phyloP scores from a whole-genome alignment of 2,797 vertebrate genomes.

The Crenuchus spilurus region DNA sequence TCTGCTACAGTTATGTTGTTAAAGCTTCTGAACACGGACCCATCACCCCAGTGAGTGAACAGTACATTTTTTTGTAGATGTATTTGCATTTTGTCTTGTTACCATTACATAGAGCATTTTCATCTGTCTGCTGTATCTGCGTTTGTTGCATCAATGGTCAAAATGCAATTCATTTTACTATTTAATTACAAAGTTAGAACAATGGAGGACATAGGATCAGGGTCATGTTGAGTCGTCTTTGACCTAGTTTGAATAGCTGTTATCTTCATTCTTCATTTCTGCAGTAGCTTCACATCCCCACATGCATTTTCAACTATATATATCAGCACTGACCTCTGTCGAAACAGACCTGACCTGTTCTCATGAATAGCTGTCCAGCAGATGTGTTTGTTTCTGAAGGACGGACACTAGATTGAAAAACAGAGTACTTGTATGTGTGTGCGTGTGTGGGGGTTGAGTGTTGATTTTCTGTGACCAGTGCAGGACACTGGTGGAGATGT shows the following conservation, averaged over 20 bases:
- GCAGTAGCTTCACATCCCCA: no score
- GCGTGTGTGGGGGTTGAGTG: neutral
- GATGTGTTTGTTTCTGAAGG: neutral
- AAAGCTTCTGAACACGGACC: no score
- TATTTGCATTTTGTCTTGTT: no score
- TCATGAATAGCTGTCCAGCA: slow-evolving; percentile 1
- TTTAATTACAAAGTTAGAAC: no score
- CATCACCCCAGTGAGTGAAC: no score
- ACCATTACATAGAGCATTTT: no score
- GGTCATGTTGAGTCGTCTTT: slow-evolving; percentile 15
- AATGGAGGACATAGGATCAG: slow-evolving; percentile 9
- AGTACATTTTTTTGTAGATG: no score
- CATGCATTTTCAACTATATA: slow-evolving; percentile 26
- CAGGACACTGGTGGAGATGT: slow-evolving; percentile 41
- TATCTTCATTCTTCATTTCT: slow-evolving; percentile 11
- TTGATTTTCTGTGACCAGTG: slow-evolving; percentile 12
- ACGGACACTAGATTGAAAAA: neutral
- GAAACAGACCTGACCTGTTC: slow-evolving; percentile 14
- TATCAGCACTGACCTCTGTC: slow-evolving; percentile 25
- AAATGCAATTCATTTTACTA: no score
- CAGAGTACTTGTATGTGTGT: neutral
- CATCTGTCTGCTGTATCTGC: no score
- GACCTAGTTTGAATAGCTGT: slow-evolving; percentile 19
- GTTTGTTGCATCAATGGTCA: no score
- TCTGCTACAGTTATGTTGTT: no score